A percentile compares a stretch with the other conserved stretches of the same genome.
Evolutionary conservation across 2,888 invertebrate genomes (phyloP).

Genomic region (Sphecodes monilicornis): DNA sequence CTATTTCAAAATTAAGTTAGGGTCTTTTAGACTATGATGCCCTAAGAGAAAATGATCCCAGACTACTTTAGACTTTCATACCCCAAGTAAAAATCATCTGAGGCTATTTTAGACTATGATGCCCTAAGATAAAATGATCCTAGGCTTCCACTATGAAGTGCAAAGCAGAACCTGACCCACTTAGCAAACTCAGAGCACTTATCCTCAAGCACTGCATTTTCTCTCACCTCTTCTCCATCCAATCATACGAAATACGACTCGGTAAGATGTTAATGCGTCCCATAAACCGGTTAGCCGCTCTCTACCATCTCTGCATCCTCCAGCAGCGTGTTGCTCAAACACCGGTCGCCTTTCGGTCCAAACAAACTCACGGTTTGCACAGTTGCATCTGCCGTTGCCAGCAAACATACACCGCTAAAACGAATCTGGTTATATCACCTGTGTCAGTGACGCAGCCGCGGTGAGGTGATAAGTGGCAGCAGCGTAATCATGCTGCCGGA

Average conservation of each 20-base stretch:
- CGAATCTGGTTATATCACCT: slow-evolving; percentile 55
- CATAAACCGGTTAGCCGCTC: background rate
- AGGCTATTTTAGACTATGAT: too few relatives aligned
- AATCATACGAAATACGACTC: background rate
- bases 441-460: slow-evolving; percentile 58
- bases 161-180: background rate
- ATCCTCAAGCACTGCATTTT: background rate
- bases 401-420: slow-evolving; percentile 56
- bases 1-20: too few relatives aligned
- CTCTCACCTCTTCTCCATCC: background rate
- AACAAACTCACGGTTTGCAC: slow-evolving; percentile 12
- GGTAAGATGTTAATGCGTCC: background rate
- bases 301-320: background rate
- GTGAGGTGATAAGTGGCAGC: slow-evolving; percentile 57
- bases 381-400: slow-evolving; percentile 8
- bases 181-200: background rate
- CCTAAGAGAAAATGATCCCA: too few relatives aligned
- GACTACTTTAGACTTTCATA: too few relatives aligned
- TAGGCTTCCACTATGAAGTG: too few relatives aligned
- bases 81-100: too few relatives aligned
- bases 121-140: too few relatives aligned
- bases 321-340: background rate
- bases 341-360: background rate
- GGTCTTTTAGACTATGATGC: too few relatives aligned
- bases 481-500: slow-evolving; percentile 43